Evolutionary conservation across 2,888 invertebrate species (phyloP), one percentile per base, ranked within the genome.

Genomic region (Diaprepes abbreviatus): DNA sequence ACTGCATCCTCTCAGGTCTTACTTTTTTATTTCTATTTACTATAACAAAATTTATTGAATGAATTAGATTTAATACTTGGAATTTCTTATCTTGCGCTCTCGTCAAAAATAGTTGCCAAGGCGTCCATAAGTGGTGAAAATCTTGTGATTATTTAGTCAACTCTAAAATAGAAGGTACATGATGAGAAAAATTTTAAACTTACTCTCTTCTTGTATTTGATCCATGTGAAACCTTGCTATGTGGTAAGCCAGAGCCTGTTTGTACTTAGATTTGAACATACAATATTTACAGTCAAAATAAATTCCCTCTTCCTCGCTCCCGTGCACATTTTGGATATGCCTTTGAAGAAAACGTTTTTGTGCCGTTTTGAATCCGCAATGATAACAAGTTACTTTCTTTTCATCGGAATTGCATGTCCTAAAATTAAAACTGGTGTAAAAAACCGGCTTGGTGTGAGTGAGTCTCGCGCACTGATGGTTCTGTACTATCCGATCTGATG

Each of bases 201-300:
- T 36, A 55, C 55, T 33, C 5, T 21, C 14, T 36, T 10, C 21
- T 12, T 35, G 4, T 55, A 38, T n/a, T 36, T 36, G 9, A 21
- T 55, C 21, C 14, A 55, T 21, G 9, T 55, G 55, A 36, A 55
- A 55, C 7, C 21, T 21, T 36, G 6, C 21, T n/a, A 36, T 55
- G 21, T 55, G 55, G 1, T 7, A 0, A 7, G 4, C 1, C 6
- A 33, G 10, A 36, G 12, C 5, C 12, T 6, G 3, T 21, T 36
- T 55, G n/a, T 19, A 55, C 21, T 36, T 36, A 21, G 16, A 19
- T 12, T 21, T 55, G 14, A 36, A 55, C 35, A 55, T 21, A 12
- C 55, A 55, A 55, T 36, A 12, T 12, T 33, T 12, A 19, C 55
- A 55, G 4, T 17, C 17, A 3, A 33, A 55, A 1, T 12, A 12